Evolutionary conservation across 1,140 invertebrate genomes (phyloP), one percentile per base, ranked within the genome.

Genomic region (Caligus rogercresseyi): DNA sequence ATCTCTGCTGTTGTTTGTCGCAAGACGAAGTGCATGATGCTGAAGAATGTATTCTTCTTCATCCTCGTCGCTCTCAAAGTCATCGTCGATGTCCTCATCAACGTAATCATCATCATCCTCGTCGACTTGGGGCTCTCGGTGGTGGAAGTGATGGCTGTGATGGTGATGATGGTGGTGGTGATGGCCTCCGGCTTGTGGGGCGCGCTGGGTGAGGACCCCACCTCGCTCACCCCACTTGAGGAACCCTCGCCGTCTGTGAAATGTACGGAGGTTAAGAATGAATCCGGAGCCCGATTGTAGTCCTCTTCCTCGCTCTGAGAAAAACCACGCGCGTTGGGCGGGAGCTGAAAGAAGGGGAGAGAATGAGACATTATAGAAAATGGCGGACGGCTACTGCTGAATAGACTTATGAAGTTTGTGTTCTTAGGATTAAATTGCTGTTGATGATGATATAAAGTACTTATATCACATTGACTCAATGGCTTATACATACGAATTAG

Each of bases 21-120:
- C n/a, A n/a, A n/a, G n/a, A n/a, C n/a, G n/a, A n/a, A n/a, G n/a
- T n/a, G n/a, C n/a, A n/a, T n/a, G n/a, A n/a, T n/a, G n/a, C n/a
- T n/a, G n/a, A 43, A 43, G 31, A 43, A 54, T 23, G 21, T 54
- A 16, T 4, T 54, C 21, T 13, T 21, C 56, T 13, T 57, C 61
- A 15, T 63, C 61, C 1, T 21, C 52, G 52, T 53, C 52, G 23
- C 21, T 23, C 15, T 63, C 61, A 25, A 63, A 63, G 25, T 63
- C 61, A 56, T 51, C 52, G 24, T 55, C 53, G 18, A 23, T 21
- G n/a, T 60, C 24, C 4, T 60, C 57, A 24, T 60, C 18, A 25
- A 31, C 26, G 11, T 18, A 18, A 2, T 13, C 15, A 60, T 31
- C 18, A 16, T 25, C 57, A 26, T 60, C 57, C 25, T n/a, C 57